These are phyloP conservation scores for Heliocidaris erythrogramma DNA, from an alignment of 35 echinoderm and acorn worm genomes.

Conservation along the genomic window DNA sequence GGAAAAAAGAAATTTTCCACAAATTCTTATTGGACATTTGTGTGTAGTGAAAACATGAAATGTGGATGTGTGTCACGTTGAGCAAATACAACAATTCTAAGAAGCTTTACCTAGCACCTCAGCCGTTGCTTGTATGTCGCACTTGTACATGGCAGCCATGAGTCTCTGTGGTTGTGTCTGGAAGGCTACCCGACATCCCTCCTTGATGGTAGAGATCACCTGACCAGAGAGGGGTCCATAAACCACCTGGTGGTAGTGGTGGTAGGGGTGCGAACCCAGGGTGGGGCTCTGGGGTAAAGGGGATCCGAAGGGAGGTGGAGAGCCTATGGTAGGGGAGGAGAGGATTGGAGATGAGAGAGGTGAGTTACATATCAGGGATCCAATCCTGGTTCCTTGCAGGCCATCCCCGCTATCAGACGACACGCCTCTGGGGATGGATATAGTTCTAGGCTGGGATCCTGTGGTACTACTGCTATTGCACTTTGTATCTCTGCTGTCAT, in stretches of 20 bases:
- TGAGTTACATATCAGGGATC: not conserved
- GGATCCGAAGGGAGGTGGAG: constrained; percentile 18
- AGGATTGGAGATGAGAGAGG: constrained; percentile 5
- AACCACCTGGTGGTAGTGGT: constrained; percentile 11
- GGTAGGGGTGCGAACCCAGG: constrained; percentile 4
- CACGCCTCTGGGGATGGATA: not conserved
- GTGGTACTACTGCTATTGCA: not conserved
- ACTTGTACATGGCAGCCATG: constrained; percentile 97
- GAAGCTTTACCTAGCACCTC: constrained; percentile 81
- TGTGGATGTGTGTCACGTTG: not conserved
- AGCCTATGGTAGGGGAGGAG: not conserved
- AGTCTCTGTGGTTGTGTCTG: constrained; percentile 91
- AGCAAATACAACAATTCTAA: not conserved
- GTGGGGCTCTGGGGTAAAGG: constrained; percentile 11
- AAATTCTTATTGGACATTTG: no score
- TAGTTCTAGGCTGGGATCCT: not conserved
- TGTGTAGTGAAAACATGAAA: not conserved
- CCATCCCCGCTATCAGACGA: not conserved
- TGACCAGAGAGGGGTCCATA: constrained; percentile 94
- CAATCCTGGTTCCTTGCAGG: not conserved
- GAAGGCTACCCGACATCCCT: constrained; percentile 82
- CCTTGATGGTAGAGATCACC: constrained; percentile 95
- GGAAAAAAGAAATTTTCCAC: no score
- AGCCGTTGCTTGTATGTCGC: constrained; percentile 94
- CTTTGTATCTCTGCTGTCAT: not conserved